Base-by-base conservation (phyloP, 1,140 invertebrate genomes). In the Temnothorax curvispinosus region DNA sequence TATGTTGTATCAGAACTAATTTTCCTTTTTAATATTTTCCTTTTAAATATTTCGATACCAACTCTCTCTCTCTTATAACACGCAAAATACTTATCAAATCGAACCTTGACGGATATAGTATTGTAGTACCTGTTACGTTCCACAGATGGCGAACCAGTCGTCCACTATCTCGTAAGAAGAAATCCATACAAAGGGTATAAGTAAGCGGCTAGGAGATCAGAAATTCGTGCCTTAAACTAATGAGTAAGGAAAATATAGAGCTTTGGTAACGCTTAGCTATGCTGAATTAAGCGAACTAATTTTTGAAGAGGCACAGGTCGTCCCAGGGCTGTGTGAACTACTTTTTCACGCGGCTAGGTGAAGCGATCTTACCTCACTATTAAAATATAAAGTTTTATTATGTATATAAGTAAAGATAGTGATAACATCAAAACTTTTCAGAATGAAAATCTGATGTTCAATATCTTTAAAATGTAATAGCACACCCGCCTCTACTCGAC, bases 191-290 rank as follows among this genome's bases (percentile, higher is more conserved):
- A 0, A 1, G 6, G 4, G 1, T 71, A 84, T 76, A 67, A 91
- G 91, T 27, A 50, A 0, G 87, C 47, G 41, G 1, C 35, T 0
- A 50, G 0, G 1, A 35, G 21, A 21, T 0, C n/a, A 0, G 0
- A 0, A 0, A 88, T 50, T 96, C 96, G 97, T 97, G 97, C 97
- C 97, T 97, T 97, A 97, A 97, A 97, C 97, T 97, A 97, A 97
- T 97, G 97, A 97, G 97, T 97, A 97, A 97, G 97, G 97, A 97
- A 97, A 97, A 97, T 97, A 97, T 97, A 96, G 96, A 97, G 97
- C 97, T 97, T 96, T 97, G 97, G 97, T 97, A 95, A 97, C 96
- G 96, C 97, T 97, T 96, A 97, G 97, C 97, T 96, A 96, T 96
- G 96, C 96, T 96, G 84, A 90, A 90, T 88, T 91, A 95, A 96